These are phyloP conservation scores for Camponotus vicinus DNA, from an alignment of 1,140 invertebrate species.

Conservation along the genomic window DNA sequence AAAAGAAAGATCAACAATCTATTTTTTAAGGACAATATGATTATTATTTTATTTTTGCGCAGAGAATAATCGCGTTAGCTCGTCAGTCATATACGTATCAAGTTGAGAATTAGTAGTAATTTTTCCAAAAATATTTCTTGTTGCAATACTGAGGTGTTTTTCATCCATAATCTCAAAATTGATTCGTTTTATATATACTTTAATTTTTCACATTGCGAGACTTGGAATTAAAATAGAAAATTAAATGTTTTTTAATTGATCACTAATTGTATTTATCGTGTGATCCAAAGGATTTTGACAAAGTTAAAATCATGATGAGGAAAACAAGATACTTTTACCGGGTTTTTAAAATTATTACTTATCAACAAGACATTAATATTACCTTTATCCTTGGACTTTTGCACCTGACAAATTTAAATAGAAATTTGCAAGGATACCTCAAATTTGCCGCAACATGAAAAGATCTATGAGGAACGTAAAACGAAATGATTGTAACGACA, in stretches of 20 bases:
- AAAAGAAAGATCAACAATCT: conserved; percentile 24
- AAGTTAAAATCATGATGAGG: background rate
- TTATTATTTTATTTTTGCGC: conserved; percentile 16
- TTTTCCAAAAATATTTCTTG: background rate
- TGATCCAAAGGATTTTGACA: background rate
- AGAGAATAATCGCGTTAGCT: conserved; percentile 17
- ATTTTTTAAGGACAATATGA: conserved; percentile 30
- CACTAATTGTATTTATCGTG: background rate
- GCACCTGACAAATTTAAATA: background rate
- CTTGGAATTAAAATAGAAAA: background rate
- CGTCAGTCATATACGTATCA: background rate
- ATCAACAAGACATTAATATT: background rate
- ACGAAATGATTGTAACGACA: conserved; percentile 73
- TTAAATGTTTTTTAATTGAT: background rate
- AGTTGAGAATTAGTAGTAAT: conserved; percentile 24
- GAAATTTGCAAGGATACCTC: background rate
- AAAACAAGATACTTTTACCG: background rate
- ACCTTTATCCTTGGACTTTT: background rate
- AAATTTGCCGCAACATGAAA: conserved; percentile 51
- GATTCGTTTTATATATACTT: background rate
- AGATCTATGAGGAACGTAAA: conserved; percentile 70
- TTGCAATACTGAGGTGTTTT: background rate
- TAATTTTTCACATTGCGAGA: background rate
- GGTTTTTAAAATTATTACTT: background rate
- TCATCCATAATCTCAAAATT: background rate